Base-by-base conservation (phyloP, 1,140 invertebrate genomes). In the Dendroctonus ponderosae region DNA sequence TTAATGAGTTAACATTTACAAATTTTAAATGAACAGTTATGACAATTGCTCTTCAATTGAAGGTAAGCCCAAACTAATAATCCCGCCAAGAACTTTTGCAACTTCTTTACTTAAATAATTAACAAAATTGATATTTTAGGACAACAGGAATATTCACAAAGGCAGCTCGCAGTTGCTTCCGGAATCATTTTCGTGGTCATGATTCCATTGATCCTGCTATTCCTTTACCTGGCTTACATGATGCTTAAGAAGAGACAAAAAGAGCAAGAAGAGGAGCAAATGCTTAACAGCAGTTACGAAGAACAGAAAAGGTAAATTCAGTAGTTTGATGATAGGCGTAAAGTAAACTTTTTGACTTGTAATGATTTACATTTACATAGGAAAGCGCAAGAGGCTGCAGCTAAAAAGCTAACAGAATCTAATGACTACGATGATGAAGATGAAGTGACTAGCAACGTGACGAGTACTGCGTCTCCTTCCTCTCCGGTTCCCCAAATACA, bases 121-220 rank as follows among this genome's bases (percentile, higher is more conserved):
- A 46, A 46, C 9, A 46, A 46, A 46, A 46, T 9, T 46, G 44
- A 46, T 4, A 46, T 12, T 46, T 14, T 64, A 92, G 90, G 89
- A 76, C 85, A 89, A 68, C 87, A 92, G 75, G 89, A 92, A 77
- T 90, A 89, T 75, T 90, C 90, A 41, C 82, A 87, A 5, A 83
- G 88, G 44, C 87, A 90, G 70, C 85, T 90, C 3, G 90, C 90
- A 26, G 81, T 89, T n/a, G 89, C 91, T 5, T 84, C 85, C 71
- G 90, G 89, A 52, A 88, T 92, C 71, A 85, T 92, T 62, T 62
- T 67, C 14, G 6, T 52, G 9, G 57, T 91, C 26, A 79, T 94
- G 68, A 79, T 93, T 61, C 91, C 92, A 0, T 82, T 92, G 38
- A 71, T 93, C 9, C 76, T 93, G 51, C 75, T 90, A 3, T 80